These are phyloP conservation scores for Scolanthus callimorphus DNA, from an alignment of 92 coral and sea anemone genomes.

Conservation along the genomic window DNA sequence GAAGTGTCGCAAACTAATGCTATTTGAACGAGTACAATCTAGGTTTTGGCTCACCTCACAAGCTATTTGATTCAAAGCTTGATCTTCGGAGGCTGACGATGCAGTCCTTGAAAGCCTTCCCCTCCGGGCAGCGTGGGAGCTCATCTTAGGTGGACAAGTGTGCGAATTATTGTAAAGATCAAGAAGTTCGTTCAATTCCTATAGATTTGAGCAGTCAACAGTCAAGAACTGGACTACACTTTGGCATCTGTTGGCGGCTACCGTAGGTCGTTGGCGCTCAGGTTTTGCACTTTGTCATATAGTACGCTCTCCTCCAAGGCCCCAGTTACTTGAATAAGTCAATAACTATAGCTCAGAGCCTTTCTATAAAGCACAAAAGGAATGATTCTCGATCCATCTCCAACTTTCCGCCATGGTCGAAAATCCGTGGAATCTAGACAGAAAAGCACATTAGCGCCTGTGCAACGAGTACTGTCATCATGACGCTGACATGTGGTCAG, in stretches of 20 bases:
- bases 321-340: conserved; percentile 1
- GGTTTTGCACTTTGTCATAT: conserved; percentile 24
- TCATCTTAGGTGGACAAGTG: conserved; percentile 58
- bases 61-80: conserved; percentile 96
- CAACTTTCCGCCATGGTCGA: conserved; percentile 85
- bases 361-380: conserved; percentile 10
- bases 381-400: conserved; percentile 31
- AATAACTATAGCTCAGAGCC: background rate
- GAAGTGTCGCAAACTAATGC: too few species aligned
- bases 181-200: conserved; percentile 9
- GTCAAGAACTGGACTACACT: conserved; percentile 32
- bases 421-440: conserved; percentile 70
- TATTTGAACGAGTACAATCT: too few species aligned
- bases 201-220: conserved; percentile 71
- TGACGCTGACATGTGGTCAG: too few species aligned
- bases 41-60: conserved; percentile 70
- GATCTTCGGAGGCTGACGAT: conserved; percentile 92
- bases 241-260: conserved; percentile 73
- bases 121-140: conserved; percentile 89
- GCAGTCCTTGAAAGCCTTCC: conserved; percentile 74
- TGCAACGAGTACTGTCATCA: too few species aligned
- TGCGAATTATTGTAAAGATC: conserved; percentile 7
- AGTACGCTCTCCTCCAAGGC: conserved; percentile 12
- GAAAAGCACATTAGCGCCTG: conserved; percentile 19
- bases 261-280: conserved; percentile 29